These are phyloP conservation scores for Grus americana DNA, from an alignment of 2,113 vertebrate species.

Conservation along the genomic window DNA sequence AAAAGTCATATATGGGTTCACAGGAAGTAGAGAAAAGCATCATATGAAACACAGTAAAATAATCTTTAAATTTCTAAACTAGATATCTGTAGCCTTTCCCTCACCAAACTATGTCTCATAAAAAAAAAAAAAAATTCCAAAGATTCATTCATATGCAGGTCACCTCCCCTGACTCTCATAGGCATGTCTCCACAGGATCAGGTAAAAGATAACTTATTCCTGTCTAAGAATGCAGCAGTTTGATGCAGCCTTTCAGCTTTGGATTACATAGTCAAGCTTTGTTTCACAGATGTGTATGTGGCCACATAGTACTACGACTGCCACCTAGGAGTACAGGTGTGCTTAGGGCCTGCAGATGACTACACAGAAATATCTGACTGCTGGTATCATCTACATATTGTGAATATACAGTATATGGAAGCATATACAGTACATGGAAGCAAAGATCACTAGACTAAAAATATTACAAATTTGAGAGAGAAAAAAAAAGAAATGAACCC, in stretches of 20 bases:
- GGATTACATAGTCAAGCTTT: background rate
- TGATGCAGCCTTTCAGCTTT: background rate
- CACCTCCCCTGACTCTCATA: background rate
- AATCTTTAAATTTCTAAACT: background rate
- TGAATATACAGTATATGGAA: background rate
- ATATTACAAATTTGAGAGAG: background rate
- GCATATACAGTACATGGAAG: background rate
- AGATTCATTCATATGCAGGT: background rate
- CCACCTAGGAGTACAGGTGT: fast-evolving
- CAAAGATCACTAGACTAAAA: background rate
- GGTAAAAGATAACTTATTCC: background rate
- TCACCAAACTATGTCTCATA: background rate
- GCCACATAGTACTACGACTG: background rate
- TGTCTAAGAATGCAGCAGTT: background rate
- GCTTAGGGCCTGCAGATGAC: background rate
- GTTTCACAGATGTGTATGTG: fast-evolving
- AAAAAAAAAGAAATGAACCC: background rate
- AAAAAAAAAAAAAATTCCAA: background rate
- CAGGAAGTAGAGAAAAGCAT: background rate
- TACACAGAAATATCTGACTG: background rate
- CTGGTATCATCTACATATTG: background rate
- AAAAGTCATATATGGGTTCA: background rate
- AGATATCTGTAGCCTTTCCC: background rate
- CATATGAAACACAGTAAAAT: background rate
- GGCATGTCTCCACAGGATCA: background rate